Evolutionary conservation across 2,113 vertebrate genomes (phyloP), one percentile per base, ranked within the genome.

Genomic region (Neogobius melanostomus): DNA sequence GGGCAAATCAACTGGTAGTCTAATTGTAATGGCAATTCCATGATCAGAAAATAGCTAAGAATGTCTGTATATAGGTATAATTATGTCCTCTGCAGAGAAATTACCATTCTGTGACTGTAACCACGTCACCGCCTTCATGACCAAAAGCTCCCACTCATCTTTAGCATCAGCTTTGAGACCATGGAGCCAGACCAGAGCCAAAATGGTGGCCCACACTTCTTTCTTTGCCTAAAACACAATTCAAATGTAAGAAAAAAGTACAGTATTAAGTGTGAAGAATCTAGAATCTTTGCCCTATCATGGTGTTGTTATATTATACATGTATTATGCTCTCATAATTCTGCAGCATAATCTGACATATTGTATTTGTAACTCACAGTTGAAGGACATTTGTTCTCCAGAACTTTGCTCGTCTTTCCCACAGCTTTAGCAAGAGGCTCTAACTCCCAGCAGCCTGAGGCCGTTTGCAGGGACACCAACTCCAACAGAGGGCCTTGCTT

Each of bases 161-260:
- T 85, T 81, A 51, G 71, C 64, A 45, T 91, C 84, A 48, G 54
- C 71, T 51, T 88, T 87, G 46, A 83, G 91, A n/a, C 74, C 88
- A 71, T 94, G 83, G 12, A 95, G 92, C 95, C 95, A 95, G 44
- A 94, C 72, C 75, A 95, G 81, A 11, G 93, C 94, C 80, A 95
- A 81, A 16, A 93, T 64, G 1, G 95, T 95, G 59, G 92, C 94
- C 95, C 95, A 95, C 46, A 87, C 83, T 0, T 87, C 77, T 14
- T 75, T 7, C 1, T 88, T 87, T 15, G 75, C 88, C 91, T 93
- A 57, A 64, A 17, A 16, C 28, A 36, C 12, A 21, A 2, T 3
- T 1, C 46, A 2, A 47, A 47, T 47, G 46, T n/a, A 47, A 8
- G 5, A 47, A 47, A 47, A 47, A 47, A 47, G 2, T 47, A 47